Conservation (phyloP, 2,888 invertebrate genomes). For the Balanococcus diminutus region DNA sequence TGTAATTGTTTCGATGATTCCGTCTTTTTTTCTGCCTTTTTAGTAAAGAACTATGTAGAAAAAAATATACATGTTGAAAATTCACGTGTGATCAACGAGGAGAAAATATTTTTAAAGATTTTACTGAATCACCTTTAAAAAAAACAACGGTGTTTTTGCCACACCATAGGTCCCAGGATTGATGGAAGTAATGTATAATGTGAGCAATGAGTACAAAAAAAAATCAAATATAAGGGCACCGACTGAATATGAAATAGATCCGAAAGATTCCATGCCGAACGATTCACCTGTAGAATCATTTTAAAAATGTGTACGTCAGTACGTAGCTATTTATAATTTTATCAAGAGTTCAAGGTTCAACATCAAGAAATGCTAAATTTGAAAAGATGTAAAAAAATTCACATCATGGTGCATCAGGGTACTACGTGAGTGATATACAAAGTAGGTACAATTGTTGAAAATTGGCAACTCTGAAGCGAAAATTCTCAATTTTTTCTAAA, state of each 20-base stretch:
- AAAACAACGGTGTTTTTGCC: conserved; percentile 11
- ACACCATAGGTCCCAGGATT: conserved; percentile 31
- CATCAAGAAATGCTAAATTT: no score
- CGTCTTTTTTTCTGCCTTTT: not conserved
- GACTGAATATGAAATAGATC: not conserved
- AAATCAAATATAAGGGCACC: conserved; percentile 2
- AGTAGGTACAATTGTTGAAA: no score
- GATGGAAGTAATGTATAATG: conserved; percentile 4
- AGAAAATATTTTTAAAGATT: no score
- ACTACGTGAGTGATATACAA: no score
- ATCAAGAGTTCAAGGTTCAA: no score
- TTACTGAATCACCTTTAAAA: conserved; percentile 15
- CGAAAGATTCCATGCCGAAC: not conserved
- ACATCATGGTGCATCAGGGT: no score
- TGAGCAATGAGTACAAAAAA: conserved; percentile 9
- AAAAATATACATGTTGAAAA: no score
- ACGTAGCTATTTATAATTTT: no score
- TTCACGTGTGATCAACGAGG: no score
- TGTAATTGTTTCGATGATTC: not conserved
- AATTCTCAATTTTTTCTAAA: no score
- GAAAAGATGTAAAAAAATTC: no score
- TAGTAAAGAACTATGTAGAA: not conserved
- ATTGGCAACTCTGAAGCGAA: no score
- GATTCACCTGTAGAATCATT: not conserved
- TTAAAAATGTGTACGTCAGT: not conserved